Base-by-base conservation (phyloP, 2,888 invertebrate genomes). In the Dolomedes plantarius region DNA sequence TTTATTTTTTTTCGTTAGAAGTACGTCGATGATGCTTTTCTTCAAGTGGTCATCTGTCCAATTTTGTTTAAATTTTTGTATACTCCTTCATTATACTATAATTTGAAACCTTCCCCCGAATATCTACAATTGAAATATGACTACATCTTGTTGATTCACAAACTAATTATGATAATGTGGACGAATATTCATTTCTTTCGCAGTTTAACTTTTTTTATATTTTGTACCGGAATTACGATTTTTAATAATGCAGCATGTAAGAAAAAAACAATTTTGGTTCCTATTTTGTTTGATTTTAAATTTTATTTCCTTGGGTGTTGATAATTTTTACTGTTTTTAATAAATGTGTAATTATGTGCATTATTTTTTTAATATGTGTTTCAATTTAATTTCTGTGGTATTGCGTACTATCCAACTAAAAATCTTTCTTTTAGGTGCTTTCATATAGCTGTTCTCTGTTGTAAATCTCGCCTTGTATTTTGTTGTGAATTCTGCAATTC, bases 41-140 rank as follows among this genome's bases (percentile, higher is more conserved):
- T n/a, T 65, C 31, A 31, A 65, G 65, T 65, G 65, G 65, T 65
- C 29, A 23, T 29, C 65, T 65, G 65, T 65, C 23, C 16, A 28
- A 28, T 7, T n/a, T 65, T 29, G 1, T 1, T 62, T 29, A 7
- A 36, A 9, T 36, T 36, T 62, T 46, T 46, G 16, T 16, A 16
- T 16, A 46, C 16, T 16, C 16, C 2, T 16, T 16, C 2, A 46
- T 11, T 46, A 2, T 27, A 23, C 27, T 62, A 11, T 9, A 0
- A 11, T 27, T 6, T 62, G 27, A 27, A 31, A n/a, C 13, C 2
- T 29, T 67, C n/a, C 67, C 11, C 16, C 9, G 67, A 7, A 5
- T 23, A 62, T 27, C 62, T 62, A 36, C 27, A 19, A 62, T 62
- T 62, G 27, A 7, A 62, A 62, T 46, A 46, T 46, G 56, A 56